phyloP scores from a whole-genome alignment of 1,140 invertebrate genomes.

The Neodiprion fabricii region DNA sequence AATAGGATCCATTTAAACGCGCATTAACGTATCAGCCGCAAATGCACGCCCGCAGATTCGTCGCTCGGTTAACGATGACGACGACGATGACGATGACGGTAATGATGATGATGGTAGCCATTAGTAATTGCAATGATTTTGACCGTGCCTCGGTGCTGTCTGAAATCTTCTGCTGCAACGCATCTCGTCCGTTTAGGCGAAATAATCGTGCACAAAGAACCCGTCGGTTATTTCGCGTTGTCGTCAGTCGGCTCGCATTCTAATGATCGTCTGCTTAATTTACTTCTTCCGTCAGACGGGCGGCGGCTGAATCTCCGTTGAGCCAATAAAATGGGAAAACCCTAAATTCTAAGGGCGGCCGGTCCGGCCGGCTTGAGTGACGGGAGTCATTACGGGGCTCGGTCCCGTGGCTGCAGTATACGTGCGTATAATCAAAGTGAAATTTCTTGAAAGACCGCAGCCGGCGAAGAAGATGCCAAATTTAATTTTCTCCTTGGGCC shows the following conservation, averaged over 20 bases:
- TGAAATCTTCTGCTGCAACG: too few species aligned
- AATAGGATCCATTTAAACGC: too few species aligned
- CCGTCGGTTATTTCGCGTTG: neutral
- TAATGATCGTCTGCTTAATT: neutral
- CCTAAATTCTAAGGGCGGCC: neutral
- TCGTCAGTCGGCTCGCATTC: neutral
- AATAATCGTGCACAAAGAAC: neutral
- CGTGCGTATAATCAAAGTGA: neutral
- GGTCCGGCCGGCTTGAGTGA: neutral
- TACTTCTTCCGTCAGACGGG: neutral
- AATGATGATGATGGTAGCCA: too few species aligned
- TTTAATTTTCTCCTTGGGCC: neutral
- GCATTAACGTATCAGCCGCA: too few species aligned
- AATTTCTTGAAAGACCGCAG: neutral
- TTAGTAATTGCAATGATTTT: too few species aligned
- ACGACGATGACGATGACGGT: too few species aligned
- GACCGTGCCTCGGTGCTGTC: too few species aligned
- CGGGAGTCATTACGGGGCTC: neutral
- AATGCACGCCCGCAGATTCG: too few species aligned
- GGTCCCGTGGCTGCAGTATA: neutral
- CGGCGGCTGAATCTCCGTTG: neutral
- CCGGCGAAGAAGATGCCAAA: neutral
- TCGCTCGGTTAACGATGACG: too few species aligned
- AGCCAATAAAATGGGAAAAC: neutral
- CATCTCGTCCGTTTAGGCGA: too few species aligned